Evolutionary conservation across 2,113 vertebrate species (phyloP).

Genomic region (Elaphurus davidianus): DNA sequence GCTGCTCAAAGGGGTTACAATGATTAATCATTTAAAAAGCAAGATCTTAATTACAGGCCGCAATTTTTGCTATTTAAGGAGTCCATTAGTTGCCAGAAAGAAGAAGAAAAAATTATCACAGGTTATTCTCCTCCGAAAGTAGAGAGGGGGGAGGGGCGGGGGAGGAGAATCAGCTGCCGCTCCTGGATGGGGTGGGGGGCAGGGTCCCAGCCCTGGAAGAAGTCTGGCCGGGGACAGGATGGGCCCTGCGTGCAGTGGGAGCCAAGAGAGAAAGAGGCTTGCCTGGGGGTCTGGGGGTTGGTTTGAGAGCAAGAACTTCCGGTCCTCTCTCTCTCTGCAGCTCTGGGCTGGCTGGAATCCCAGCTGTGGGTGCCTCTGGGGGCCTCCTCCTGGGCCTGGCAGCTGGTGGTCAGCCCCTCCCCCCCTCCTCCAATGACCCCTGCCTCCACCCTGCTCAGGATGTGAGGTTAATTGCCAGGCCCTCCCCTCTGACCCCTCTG

Average conservation of each 20-base stretch:
- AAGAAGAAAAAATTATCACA: conserved; percentile 78
- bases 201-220: conserved; percentile 43
- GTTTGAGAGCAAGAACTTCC: too few relatives aligned
- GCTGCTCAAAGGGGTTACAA: conserved; percentile 86
- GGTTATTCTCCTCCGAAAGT: conserved; percentile 83
- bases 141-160: conserved; percentile 19
- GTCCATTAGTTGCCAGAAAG: conserved; percentile 87
- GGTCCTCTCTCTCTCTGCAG: not conserved
- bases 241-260: not conserved
- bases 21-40: conserved; percentile 90
- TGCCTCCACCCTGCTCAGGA: conserved; percentile 65
- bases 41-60: conserved; percentile 90
- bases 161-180: conserved; percentile 60
- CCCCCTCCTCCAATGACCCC: conserved; percentile 7
- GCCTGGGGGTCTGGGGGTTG: not conserved
- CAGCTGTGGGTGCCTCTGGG: conserved; percentile 60
- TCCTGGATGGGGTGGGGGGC: not conserved
- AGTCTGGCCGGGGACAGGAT: conserved; percentile 23
- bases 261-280: too few relatives aligned
- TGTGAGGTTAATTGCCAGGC: conserved; percentile 84
- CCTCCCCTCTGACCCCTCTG: conserved; percentile 84
- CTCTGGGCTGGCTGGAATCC: not conserved
- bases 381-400: not conserved
- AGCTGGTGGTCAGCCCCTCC: conserved; percentile 54
- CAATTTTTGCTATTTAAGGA: conserved; percentile 90